Evolutionary conservation across 2,797 vertebrate species (phyloP), one percentile per base, ranked within the genome.

Genomic region (Channallabes apus): DNA sequence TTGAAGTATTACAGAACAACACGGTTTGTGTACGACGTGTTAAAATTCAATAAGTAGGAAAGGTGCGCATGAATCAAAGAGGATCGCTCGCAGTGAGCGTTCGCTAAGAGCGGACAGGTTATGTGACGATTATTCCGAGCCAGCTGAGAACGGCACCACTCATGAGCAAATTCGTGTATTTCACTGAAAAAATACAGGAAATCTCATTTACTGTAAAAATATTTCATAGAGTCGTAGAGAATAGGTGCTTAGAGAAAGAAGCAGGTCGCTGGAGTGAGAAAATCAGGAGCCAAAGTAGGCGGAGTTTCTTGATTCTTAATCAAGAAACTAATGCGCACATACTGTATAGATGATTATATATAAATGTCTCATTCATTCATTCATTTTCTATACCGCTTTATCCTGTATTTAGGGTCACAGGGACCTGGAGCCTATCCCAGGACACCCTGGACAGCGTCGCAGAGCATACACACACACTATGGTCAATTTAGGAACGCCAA

Each of bases 1-100:
- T 20, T 24, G 14, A 82, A 79, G 68, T 15, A 20, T 75, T 69
- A 61, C 61, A 82, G 9, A 82, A 69, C 38, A 54, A 29, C 85
- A 3, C 58, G 1, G n/a, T 35, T 61, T 72, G 62, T 59, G 65
- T 76, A 68, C 61, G 15, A 64, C 17, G 38, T 80, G 61, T 64
- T 41, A 18, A 64, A 62, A 27, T 38, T 64, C 38, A 64, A 18
- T 12, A 62, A 79, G 56, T 27, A 14, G 12, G 38, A 5, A 46
- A 77, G 41, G 38, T 2, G 35, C 32, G 27, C 32, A n/a, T 17
- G 59, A 17, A n/a, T 41, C 58, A 18, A 79, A 79, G 32, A 62
- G 24, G 12, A 41, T 41, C 12, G 32, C 32, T n/a, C 35, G 61
- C 58, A 7, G 32, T 6, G 20, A 24, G 20, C 2, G 46, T 51